These are phyloP conservation scores for Agrochola lychnidis DNA, from an alignment of 2,888 invertebrate genomes.

Conservation along the genomic window DNA sequence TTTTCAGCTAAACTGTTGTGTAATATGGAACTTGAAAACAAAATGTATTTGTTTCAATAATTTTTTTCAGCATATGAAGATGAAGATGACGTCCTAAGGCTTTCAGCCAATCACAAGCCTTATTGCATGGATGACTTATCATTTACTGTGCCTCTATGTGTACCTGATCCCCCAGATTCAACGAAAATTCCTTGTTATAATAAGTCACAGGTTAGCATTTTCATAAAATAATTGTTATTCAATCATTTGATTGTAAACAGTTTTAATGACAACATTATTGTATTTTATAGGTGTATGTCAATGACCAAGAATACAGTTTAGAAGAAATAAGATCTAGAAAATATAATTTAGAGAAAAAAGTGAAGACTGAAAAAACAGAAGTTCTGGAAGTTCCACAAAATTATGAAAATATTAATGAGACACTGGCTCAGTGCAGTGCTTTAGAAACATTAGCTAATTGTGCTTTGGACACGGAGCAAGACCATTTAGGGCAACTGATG, in stretches of 20 bases:
- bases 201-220: slow-evolving; percentile 89
- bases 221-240: background rate
- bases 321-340: slow-evolving; percentile 93
- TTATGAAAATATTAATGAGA: slow-evolving; percentile 83
- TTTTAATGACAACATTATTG: slow-evolving; percentile 1
- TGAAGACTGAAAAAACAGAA: slow-evolving; percentile 78
- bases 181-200: slow-evolving; percentile 92
- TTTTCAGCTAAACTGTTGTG: background rate
- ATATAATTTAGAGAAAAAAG: slow-evolving; percentile 85
- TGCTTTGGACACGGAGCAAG: slow-evolving; percentile 86
- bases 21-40: background rate
- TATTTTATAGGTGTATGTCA: slow-evolving; percentile 83
- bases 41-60: background rate
- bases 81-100: slow-evolving; percentile 84
- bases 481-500: slow-evolving; percentile 87
- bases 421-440: slow-evolving; percentile 87
- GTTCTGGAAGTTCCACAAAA: slow-evolving; percentile 73
- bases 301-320: slow-evolving; percentile 93
- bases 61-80: slow-evolving; percentile 91
- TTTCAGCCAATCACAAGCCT: slow-evolving; percentile 85
- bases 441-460: slow-evolving; percentile 88
- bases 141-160: slow-evolving; percentile 90
- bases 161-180: slow-evolving; percentile 92
- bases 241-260: background rate
- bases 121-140: slow-evolving; percentile 90